Conservation (phyloP, 1,140 invertebrate genomes). For the Lucilia sericata region DNA sequence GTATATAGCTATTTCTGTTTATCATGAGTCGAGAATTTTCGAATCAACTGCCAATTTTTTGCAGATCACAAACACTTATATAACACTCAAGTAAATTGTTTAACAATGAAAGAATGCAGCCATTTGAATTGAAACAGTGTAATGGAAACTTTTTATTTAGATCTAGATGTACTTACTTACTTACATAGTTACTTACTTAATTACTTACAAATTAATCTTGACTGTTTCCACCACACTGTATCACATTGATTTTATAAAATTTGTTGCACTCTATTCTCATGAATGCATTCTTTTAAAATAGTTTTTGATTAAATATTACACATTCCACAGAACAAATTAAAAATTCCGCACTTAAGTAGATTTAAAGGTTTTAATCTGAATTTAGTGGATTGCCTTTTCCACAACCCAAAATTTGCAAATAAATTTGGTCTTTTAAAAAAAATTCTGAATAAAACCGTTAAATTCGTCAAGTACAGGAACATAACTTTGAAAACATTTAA, state of each 20-base stretch:
- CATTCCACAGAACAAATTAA: neutral
- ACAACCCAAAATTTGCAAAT: no score
- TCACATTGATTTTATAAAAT: no score
- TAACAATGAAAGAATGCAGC: neutral
- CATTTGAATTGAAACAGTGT: neutral
- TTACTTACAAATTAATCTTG: no score
- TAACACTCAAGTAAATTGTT: neutral
- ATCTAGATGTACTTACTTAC: no score
- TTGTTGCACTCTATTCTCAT: neutral
- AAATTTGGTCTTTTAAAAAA: no score
- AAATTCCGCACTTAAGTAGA: neutral
- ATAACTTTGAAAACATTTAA: neutral
- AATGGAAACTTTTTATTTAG: no score
- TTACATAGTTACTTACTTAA: no score
- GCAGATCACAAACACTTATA: no score
- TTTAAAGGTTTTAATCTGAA: neutral
- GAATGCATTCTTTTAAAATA: neutral
- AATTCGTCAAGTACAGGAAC: no score
- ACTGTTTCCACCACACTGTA: no score
- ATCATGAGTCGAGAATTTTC: neutral
- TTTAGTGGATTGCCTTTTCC: neutral
- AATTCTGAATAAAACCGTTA: no score
- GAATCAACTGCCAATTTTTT: neutral
- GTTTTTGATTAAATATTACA: neutral
- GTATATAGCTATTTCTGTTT: neutral